Conservation (phyloP, 2,888 invertebrate genomes). For the Hydriomena furcata region DNA sequence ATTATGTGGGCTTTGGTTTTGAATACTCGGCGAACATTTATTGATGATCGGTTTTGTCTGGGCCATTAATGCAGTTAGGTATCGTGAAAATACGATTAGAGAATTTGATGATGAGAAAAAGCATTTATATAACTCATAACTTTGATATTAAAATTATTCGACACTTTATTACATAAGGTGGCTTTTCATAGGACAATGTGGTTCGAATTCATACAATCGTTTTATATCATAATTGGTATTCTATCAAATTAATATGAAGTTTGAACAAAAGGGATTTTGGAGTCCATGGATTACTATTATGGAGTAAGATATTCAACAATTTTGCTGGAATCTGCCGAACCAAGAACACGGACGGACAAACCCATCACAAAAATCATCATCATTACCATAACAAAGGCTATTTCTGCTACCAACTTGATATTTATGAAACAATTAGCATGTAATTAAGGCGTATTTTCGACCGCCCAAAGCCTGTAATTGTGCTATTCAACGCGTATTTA, state of each 20-base stretch:
- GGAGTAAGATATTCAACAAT: too few relatives aligned
- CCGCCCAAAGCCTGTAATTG: conserved; percentile 45
- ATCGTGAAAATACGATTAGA: not conserved
- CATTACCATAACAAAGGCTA: conserved; percentile 4
- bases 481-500: conserved; percentile 45
- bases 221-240: too few relatives aligned
- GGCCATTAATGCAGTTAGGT: not conserved
- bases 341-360: too few relatives aligned
- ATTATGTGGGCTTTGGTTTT: conserved; percentile 20
- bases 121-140: too few relatives aligned
- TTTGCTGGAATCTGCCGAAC: too few relatives aligned
- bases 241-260: too few relatives aligned
- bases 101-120: too few relatives aligned
- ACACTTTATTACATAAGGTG: not conserved
- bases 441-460: conserved; percentile 36
- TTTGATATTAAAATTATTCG: too few relatives aligned
- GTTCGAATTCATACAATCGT: too few relatives aligned
- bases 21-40: conserved; percentile 13
- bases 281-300: too few relatives aligned
- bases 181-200: too few relatives aligned
- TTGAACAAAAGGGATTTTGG: not conserved
- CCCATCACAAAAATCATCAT: not conserved
- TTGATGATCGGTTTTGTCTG: conserved; percentile 7
- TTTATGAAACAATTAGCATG: conserved; percentile 29
- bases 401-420: conserved; percentile 11